A percentile compares a stretch with the other conserved stretches of the same genome.
Conservation (phyloP, 2,797 vertebrate genomes). For the Hipposideros larvatus region DNA sequence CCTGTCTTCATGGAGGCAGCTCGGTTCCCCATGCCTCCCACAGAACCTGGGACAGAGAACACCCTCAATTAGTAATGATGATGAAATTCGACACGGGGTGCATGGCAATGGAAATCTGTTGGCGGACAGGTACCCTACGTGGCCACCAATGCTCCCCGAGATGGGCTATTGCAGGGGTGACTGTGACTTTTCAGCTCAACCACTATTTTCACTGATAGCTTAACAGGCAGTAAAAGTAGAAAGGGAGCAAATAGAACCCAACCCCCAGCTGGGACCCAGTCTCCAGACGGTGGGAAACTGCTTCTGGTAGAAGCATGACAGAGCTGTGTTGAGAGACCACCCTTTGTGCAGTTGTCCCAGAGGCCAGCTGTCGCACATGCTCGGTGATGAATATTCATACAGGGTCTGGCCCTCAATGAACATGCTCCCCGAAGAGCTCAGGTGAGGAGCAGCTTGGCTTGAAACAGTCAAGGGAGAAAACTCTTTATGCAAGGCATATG, state of each 20-base stretch:
- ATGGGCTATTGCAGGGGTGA: fast-evolving
- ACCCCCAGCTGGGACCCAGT: too few relatives aligned
- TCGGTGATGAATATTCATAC: neutral
- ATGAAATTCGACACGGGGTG: fast-evolving
- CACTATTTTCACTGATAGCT: neutral
- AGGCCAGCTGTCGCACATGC: neutral
- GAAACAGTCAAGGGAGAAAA: neutral
- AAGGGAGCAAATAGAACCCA: neutral
- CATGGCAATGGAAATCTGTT: fast-evolving
- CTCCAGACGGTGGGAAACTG: fast-evolving
- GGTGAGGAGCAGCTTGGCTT: neutral
- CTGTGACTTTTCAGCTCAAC: neutral
- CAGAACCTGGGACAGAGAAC: fast-evolving
- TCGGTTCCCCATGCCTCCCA: too few relatives aligned
- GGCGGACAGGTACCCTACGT: fast-evolving
- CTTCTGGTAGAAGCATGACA: neutral
- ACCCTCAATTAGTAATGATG: fast-evolving
- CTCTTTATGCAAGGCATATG: neutral
- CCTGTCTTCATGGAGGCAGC: neutral
- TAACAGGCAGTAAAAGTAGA: fast-evolving
- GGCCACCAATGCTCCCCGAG: fast-evolving
- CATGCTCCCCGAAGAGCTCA: neutral
- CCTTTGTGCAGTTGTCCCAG: neutral
- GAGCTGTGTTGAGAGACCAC: neutral
- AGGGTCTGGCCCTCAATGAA: neutral